Conservation (phyloP, 2,113 vertebrate species). For the Cyanoderma ruficeps region DNA sequence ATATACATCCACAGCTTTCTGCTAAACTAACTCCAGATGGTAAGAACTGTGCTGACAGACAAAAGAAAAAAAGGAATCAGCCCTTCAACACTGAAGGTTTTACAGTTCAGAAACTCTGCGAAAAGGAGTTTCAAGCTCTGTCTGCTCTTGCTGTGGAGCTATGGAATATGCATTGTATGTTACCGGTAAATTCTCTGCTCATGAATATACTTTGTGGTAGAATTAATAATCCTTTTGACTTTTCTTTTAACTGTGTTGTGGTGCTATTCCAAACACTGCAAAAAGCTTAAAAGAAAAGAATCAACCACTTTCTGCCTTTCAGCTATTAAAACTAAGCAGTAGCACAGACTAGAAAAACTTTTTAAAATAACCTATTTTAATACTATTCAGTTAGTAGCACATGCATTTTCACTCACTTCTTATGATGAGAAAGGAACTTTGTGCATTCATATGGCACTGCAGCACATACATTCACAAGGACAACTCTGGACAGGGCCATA, state of each 20-base stretch:
- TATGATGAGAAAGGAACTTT: background rate
- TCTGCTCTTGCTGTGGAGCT: background rate
- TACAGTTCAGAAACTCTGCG: background rate
- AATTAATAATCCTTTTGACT: background rate
- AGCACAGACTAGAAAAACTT: background rate
- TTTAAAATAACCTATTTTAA: slow-evolving; percentile 5
- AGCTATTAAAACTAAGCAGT: slow-evolving; percentile 15
- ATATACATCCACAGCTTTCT: slow-evolving; percentile 90
- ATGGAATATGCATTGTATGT: background rate
- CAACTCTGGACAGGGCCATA: background rate
- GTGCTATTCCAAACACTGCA: slow-evolving; percentile 29
- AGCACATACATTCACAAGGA: background rate
- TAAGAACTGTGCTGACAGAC: background rate
- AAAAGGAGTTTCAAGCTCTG: background rate
- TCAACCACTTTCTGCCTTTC: slow-evolving; percentile 21
- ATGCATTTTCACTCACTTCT: background rate
- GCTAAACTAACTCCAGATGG: slow-evolving; percentile 62
- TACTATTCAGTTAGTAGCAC: background rate
- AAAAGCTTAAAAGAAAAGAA: slow-evolving; percentile 32
- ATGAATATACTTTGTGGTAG: background rate
- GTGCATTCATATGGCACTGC: background rate
- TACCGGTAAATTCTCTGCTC: background rate
- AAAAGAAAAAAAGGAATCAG: background rate
- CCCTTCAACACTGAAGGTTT: background rate
- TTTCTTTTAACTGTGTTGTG: slow-evolving; percentile 37